Evolutionary conservation across 2,113 vertebrate genomes (phyloP).

Genomic region (Otolemur garnettii): DNA sequence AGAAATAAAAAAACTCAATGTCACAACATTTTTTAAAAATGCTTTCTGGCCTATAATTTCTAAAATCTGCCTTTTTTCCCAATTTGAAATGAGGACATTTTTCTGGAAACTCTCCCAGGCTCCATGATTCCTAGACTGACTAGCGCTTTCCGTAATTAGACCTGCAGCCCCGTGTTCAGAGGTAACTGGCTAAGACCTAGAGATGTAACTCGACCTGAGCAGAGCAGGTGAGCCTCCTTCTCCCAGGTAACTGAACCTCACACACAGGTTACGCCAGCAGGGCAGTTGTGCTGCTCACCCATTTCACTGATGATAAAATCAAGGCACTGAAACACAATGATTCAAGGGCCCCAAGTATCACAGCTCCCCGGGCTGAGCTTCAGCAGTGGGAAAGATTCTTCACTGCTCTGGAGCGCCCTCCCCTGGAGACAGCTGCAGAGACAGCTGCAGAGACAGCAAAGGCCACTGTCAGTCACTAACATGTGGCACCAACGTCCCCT

Average conservation of each 20-base stretch:
- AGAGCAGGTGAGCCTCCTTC: fast-evolving
- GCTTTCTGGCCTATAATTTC: background rate
- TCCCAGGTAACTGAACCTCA: background rate
- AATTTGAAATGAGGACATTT: background rate
- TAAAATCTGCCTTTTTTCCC: background rate
- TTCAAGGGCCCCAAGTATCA: too few relatives aligned
- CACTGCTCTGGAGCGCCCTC: fast-evolving
- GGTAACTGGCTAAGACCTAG: background rate
- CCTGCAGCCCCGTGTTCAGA: background rate
- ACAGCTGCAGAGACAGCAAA: background rate
- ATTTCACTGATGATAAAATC: background rate
- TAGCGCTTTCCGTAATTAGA: background rate
- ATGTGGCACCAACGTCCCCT: fast-evolving
- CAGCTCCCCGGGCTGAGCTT: background rate
- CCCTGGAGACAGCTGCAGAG: background rate
- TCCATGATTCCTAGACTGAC: background rate
- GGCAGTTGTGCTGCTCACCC: background rate
- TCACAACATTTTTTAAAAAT: too few relatives aligned
- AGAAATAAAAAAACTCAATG: too few relatives aligned
- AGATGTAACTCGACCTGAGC: background rate
- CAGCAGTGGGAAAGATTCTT: background rate
- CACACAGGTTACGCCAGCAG: fast-evolving
- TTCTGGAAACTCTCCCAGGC: background rate
- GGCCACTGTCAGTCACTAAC: background rate
- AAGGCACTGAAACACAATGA: background rate